phyloP scores from a whole-genome alignment of 2,113 vertebrate genomes.

The Aegithalos caudatus region DNA sequence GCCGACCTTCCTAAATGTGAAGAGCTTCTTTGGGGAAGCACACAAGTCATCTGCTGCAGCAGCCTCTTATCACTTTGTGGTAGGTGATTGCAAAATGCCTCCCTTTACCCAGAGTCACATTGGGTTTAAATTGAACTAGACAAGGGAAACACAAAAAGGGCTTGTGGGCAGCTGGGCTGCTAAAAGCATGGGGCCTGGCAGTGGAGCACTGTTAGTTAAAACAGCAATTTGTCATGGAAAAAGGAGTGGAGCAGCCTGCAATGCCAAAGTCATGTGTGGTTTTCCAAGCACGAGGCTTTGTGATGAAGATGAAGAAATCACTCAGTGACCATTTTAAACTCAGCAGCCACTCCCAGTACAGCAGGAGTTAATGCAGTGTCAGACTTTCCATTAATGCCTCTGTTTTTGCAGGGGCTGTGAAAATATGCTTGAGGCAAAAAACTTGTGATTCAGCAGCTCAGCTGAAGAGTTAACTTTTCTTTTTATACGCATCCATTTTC shows the following conservation, averaged over 20 bases:
- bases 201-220: background rate
- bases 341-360: background rate
- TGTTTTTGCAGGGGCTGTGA: conserved; percentile 14
- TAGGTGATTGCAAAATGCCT: conserved; percentile 5
- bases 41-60: conserved; percentile 10
- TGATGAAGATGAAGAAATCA: background rate
- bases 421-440: conserved; percentile 26
- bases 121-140: conserved; percentile 23
- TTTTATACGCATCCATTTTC: background rate
- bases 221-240: background rate
- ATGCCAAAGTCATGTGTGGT: background rate
- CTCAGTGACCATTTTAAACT: background rate
- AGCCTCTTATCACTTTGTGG: background rate
- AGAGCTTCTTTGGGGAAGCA: conserved; percentile 8
- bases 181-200: background rate
- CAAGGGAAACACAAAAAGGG: conserved; percentile 21
- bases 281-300: background rate
- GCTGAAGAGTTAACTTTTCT: conserved; percentile 29
- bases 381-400: conserved; percentile 58
- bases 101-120: background rate
- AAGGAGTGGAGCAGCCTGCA: background rate
- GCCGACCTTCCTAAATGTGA: conserved; percentile 4
- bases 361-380: background rate
- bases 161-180: background rate
- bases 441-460: background rate